Conservation (phyloP, 2,888 invertebrate genomes). For the Caprella mutica region DNA sequence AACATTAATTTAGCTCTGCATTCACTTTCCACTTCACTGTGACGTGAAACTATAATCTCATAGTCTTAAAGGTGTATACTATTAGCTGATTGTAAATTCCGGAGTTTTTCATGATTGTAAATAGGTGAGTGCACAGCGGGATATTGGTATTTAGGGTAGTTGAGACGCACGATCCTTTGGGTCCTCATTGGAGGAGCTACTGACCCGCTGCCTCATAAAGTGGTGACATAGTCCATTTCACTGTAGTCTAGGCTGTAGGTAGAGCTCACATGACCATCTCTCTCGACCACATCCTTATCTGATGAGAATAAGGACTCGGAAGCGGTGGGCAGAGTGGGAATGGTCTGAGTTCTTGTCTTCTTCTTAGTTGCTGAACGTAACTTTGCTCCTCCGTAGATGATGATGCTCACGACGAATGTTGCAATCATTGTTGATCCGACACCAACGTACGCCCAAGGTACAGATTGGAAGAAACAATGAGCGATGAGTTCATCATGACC, state of each 20-base stretch:
- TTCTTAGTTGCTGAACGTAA: constrained; percentile 25
- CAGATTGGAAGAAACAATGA: constrained; percentile 32
- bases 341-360: constrained; percentile 21
- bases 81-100: too few species aligned
- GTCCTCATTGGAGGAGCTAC: too few species aligned
- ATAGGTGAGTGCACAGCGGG: too few species aligned
- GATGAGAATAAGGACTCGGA: constrained; percentile 32
- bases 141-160: too few species aligned
- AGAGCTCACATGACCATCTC: constrained; percentile 30
- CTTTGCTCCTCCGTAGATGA: constrained; percentile 25
- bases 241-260: constrained; percentile 33
- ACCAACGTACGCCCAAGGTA: constrained; percentile 32
- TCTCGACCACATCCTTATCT: constrained; percentile 27
- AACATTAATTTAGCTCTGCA: too few species aligned
- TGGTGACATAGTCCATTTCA: constrained; percentile 32
- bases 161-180: too few species aligned
- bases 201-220: constrained; percentile 25
- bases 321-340: constrained; percentile 30
- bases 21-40: too few species aligned
- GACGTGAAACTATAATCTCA: too few species aligned
- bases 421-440: constrained; percentile 26
- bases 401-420: constrained; percentile 22
- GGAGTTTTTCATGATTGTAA: too few species aligned
- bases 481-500: constrained; percentile 55
- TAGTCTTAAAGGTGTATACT: too few species aligned